A percentile compares a stretch with the other conserved stretches of the same genome.
Conservation (phyloP, 2,113 vertebrate species). For the Siniperca chuatsi region DNA sequence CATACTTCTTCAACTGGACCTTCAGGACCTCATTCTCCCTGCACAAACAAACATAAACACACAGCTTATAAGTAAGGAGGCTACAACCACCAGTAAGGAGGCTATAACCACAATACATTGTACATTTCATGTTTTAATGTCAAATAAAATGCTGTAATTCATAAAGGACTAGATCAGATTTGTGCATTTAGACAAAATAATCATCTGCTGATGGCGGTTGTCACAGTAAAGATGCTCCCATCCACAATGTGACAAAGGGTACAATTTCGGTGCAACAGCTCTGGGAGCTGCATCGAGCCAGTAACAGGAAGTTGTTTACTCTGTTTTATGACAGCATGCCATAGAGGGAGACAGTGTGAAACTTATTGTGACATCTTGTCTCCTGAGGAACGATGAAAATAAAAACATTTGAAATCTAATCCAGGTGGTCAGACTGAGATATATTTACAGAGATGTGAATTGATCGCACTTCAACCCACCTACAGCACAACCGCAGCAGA, state of each 20-base stretch:
- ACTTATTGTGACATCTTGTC: conserved; percentile 36
- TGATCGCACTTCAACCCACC: neutral
- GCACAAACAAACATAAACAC: conserved; percentile 63
- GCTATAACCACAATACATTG: neutral
- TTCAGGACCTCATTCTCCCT: conserved; percentile 99
- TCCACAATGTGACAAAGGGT: neutral
- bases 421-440: conserved; percentile 43
- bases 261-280: neutral
- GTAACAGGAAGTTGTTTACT: conserved; percentile 38
- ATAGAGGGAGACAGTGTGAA: conserved; percentile 34
- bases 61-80: conserved; percentile 14
- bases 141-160: conserved; percentile 1
- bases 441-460: conserved; percentile 16
- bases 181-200: neutral
- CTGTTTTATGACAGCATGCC: conserved; percentile 26
- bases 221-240: neutral
- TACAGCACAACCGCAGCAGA: neutral
- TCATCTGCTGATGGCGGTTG: neutral
- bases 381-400: conserved; percentile 39
- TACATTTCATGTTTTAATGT: conserved; percentile 1
- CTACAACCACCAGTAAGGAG: neutral
- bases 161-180: neutral
- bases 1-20: conserved; percentile 99
- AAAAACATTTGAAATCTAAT: conserved; percentile 33
- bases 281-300: neutral